phyloP scores from a whole-genome alignment of 2,888 invertebrate genomes.

The Diplazon laetatorius region DNA sequence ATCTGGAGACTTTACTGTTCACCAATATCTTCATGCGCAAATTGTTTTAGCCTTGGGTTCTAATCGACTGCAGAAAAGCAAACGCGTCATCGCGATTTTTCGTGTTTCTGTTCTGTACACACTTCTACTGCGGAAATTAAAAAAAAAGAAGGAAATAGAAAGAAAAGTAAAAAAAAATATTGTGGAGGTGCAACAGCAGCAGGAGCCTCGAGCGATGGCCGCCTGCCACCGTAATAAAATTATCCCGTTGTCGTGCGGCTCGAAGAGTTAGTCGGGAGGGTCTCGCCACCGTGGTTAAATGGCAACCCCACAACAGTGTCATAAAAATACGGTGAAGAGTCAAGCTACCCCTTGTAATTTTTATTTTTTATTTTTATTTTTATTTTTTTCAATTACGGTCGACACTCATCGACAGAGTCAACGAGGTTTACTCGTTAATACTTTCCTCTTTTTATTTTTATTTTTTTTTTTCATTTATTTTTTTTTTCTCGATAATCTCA shows the following conservation, averaged over 20 bases:
- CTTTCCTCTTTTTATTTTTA: slow-evolving; percentile 2
- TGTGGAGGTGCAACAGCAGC: slow-evolving; percentile 43
- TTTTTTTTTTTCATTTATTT: slow-evolving; percentile 16
- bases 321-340: slow-evolving; percentile 59
- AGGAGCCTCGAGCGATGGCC: slow-evolving; percentile 29
- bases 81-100: slow-evolving; percentile 27
- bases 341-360: slow-evolving; percentile 58
- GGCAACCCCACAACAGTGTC: slow-evolving; percentile 58
- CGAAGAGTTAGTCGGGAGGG: slow-evolving; percentile 49
- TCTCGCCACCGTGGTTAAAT: slow-evolving; percentile 57
- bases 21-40: slow-evolving; percentile 42
- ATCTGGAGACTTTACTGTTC: background rate
- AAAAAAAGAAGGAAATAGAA: slow-evolving; percentile 36
- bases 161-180: slow-evolving; percentile 16
- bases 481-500: slow-evolving; percentile 29
- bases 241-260: slow-evolving; percentile 51
- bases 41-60: slow-evolving; percentile 22
- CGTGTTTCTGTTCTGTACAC: slow-evolving; percentile 16
- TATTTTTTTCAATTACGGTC: slow-evolving; percentile 55
- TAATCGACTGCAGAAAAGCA: slow-evolving; percentile 5
- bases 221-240: slow-evolving; percentile 62
- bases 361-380: too few species aligned
- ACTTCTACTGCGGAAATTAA: slow-evolving; percentile 19
- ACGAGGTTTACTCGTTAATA: slow-evolving; percentile 12
- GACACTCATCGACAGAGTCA: slow-evolving; percentile 50